Base-by-base conservation (phyloP, 2,113 vertebrate genomes). In the Corythaeola cristata region DNA sequence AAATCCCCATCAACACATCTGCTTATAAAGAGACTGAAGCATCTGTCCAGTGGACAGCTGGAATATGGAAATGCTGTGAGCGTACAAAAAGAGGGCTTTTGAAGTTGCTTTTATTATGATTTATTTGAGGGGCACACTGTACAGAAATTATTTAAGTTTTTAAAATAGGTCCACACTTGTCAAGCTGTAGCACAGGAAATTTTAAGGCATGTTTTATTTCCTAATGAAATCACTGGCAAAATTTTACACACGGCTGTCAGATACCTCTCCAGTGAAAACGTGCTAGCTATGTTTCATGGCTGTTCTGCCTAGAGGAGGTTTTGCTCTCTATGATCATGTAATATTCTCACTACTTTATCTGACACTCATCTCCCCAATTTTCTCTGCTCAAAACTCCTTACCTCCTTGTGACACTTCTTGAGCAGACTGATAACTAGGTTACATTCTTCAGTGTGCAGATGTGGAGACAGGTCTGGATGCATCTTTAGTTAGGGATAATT, bases 381-480 rank as follows among this genome's bases (percentile, higher is more conserved):
- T 60, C 67, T 77, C 59, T 59, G 56, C 66, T 96, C 39, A 76
- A 33, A 94, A 92, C 71, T 88, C 98, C 95, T 98, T 98, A 98
- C 98, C 97, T 99, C 98, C 52, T 90, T 97, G 97, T 99, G 99
- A 95, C 99, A 99, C 76, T 99, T 98, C 96, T 97, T 99, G 89
- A 99, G 98, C 67, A 97, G 97, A 60, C 91, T 97, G 94, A 99
- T 99, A 84, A 99, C 53, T 79, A 98, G 90, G 95, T 99, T 99
- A 97, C 99, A 99, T 96, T 99, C 99, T 37, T 99, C 98, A 7
- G 98, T 99, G 97, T 99, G 99, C 88, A 99, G 98, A 96, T 99
- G 99, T 95, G 99, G 98, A 37, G 99, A 99, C 93, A 99, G 98
- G 96, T 99, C 99, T 84, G 99, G 96, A 96, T 99, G 99, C 99